Evolutionary conservation across 2,113 vertebrate genomes (phyloP).

Genomic region (Callocephalon fimbriatum): DNA sequence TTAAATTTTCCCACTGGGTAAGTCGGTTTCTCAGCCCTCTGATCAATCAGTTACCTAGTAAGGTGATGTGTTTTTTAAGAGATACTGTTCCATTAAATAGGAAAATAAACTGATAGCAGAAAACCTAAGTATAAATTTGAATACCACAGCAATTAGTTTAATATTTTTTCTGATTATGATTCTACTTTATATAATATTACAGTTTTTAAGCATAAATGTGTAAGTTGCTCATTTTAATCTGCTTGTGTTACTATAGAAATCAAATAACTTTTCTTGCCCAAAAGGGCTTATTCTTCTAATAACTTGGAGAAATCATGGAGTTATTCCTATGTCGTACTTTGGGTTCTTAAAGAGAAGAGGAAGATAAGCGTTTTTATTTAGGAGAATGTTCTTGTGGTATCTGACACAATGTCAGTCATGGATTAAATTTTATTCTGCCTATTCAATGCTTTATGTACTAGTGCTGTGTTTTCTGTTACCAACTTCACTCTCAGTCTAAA

Average conservation of each 20-base stretch:
- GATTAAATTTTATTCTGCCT: background rate
- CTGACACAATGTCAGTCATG: background rate
- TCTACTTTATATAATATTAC: background rate
- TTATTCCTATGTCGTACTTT: background rate
- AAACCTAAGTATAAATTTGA: background rate
- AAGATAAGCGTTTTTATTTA: background rate
- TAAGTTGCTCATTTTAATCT: background rate
- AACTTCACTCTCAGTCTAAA: background rate
- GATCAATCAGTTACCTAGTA: background rate
- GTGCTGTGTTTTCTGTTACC: background rate
- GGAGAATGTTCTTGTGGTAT: background rate
- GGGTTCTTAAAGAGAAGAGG: background rate
- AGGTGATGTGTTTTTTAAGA: background rate
- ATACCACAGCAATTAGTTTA: background rate
- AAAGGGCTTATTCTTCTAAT: background rate
- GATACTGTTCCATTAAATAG: background rate
- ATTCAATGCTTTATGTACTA: background rate
- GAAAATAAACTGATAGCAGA: background rate
- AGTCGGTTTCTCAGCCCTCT: background rate
- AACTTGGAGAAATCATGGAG: background rate
- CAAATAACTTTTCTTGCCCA: background rate
- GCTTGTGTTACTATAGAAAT: background rate
- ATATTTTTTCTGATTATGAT: background rate
- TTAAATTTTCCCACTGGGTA: background rate
- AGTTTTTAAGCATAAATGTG: background rate